Evolutionary conservation across 2,113 vertebrate genomes (phyloP).

Genomic region (Pangasianodon gigas): DNA sequence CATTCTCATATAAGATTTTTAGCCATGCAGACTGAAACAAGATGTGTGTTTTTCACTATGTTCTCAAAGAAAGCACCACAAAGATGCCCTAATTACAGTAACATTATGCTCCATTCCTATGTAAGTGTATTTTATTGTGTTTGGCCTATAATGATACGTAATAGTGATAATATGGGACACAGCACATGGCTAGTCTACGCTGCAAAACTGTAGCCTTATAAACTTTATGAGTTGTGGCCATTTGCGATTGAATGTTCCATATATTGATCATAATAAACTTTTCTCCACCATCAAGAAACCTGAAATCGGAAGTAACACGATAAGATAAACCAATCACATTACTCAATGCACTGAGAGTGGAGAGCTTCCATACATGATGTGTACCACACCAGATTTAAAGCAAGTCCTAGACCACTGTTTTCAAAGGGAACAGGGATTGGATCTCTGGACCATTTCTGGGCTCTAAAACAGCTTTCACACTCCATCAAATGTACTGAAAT

Average conservation of each 20-base stretch:
- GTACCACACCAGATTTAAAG: neutral
- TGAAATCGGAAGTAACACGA: neutral
- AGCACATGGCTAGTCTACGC: neutral
- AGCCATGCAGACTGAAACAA: neutral
- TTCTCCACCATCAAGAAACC: neutral
- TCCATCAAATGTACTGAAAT: constrained; percentile 9
- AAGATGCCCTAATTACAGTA: neutral
- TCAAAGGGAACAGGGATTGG: neutral
- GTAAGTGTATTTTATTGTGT: neutral
- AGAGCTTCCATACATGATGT: neutral
- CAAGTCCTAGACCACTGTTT: neutral
- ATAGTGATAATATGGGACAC: neutral
- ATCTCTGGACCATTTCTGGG: neutral
- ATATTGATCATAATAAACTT: neutral
- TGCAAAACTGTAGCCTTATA: neutral
- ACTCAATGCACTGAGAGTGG: neutral
- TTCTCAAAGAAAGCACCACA: neutral
- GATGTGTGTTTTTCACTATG: neutral
- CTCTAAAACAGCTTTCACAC: constrained; percentile 3
- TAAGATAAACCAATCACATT: neutral
- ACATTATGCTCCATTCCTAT: neutral
- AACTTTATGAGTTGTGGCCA: neutral
- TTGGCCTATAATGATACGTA: neutral
- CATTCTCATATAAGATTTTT: neutral
- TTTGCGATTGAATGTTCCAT: neutral